Evolutionary conservation across 1,140 invertebrate genomes (phyloP), one percentile per base, ranked within the genome.

Genomic region (Brachionus angularis): DNA sequence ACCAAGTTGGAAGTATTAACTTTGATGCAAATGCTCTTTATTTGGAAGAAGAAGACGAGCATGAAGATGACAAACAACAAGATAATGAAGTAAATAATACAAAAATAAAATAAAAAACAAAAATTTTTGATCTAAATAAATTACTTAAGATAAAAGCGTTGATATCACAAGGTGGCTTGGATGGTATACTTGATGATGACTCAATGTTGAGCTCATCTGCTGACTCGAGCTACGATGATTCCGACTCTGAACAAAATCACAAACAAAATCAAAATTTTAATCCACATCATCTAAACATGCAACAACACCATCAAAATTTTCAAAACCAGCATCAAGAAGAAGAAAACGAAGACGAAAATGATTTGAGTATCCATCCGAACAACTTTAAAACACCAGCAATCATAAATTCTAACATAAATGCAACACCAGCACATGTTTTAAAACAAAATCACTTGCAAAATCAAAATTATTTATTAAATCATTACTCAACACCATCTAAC

Each of bases 21-120:
- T 67, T 67, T 50, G 62, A 67, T 36, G 62, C 62, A 3, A 67
- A 67, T 33, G 42, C 42, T 8, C 62, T 67, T 27, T 67, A 67
- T 34, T 18, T 67, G 12, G 62, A 67, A 33, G 62, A 67, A 21
- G 62, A 67, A 29, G 47, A 42, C 14, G 62, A 67, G 4, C 42
- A 50, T 23, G 62, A 67, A 34, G 62, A 67, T 36, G 62, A 67
- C 39, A 67, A 67, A 23, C 62, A 67, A 31, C 62, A 67, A 27
- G 62, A 67, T 12, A 67, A 67, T 50, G 62, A 67, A 47, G 47
- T 67, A 67, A n/a, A n/a, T n/a, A n/a, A n/a, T n/a, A n/a, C n/a
- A n/a, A n/a, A n/a, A n/a, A n/a, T n/a, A n/a, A 1, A 52, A 27
- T 52, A n/a, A 25, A 29, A 1, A 16, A 47, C 7, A 5, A n/a